Base-by-base conservation (phyloP, 2,888 invertebrate species). In the Rhagophthalmus giganteus region DNA sequence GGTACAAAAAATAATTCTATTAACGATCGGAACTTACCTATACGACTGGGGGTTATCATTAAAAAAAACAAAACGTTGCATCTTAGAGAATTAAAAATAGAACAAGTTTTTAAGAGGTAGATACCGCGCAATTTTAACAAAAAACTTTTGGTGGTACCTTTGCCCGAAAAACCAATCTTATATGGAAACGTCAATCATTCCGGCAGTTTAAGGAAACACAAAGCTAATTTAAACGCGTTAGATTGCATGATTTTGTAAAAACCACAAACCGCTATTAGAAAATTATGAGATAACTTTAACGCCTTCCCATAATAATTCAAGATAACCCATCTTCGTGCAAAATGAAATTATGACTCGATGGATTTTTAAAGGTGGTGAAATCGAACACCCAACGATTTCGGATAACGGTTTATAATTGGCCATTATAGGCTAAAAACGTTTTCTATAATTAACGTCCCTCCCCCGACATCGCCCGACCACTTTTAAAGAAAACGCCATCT, bases 261-360 rank as follows among this genome's bases (percentile, higher is more conserved):
- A 41, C 30, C 41, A 34, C 48, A 48, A 41, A 47, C 41, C 20
- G 24, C 48, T 35, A 49, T 49, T 49, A 49, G 28, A 41, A 37
- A 49, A 49, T 49, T 49, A 49, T 42, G 38, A 35, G 42, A 41
- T 48, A 48, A 37, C 35, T 54, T 47, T 54, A 57, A 52, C 57
- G 54, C 57, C 57, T 57, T 51, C 51, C 47, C 40, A 45, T 48
- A 44, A 50, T 53, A 42, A 41, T 50, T 54, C 51, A 48, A 57
- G 54, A 57, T 57, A 57, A 45, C 44, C 35, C 37, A 54, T 57
- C 57, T n/a, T 57, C 57, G 51, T 54, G 53, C 54, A 30, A 48
- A 45, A 41, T 54, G 37, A 52, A 54, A 54, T 54, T 49, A 54
- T 54, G 49, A 56, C 53, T 39, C 27, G 51, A 47, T 55, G 40